Evolutionary conservation across 2,888 invertebrate species (phyloP), one percentile per base, ranked within the genome.

Genomic region (Galeopsomyia nigrocyanea): DNA sequence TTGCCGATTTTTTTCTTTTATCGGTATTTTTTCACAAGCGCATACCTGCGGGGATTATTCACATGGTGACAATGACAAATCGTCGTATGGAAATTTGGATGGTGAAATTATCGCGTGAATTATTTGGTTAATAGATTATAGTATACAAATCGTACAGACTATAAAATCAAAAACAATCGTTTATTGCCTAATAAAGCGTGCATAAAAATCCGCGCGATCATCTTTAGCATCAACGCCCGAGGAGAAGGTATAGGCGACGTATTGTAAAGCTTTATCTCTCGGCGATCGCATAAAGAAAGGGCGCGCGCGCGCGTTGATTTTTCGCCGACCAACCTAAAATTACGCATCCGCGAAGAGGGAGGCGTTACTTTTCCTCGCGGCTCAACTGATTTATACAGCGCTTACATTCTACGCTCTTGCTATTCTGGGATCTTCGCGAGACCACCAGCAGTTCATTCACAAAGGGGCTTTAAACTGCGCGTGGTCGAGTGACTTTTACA

Each of bases 331-430:
- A 74, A 73, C 74, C 73, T 73, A 75, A 77, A 76, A 76, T 76
- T 77, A 77, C 75, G 53, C 61, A 57, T 55, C 39, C 75, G 77
- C 78, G 75, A 75, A 77, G 71, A 73, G 76, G 72, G 49, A 70
- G 71, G 65, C 71, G 76, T 56, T 74, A 73, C 77, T 77, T 26
- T 78, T 77, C 76, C 63, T 56, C 61, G 49, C 76, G 77, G 72
- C 72, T 62, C 39, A 10, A 39, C 65, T 79, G 80, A 80, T 79
- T 79, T 80, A n/a, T n/a, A 80, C 78, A 77, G 47, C n/a, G 78
- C 68, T 76, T 75, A 76, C 75, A 78, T 77, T 79, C 76, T 76
- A 76, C 69, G n/a, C 26, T 55, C 7, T 19, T n/a, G 47, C 16
- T 69, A 63, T 57, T 69, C 68, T 56, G 19, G 68, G 26, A 49